Conservation (phyloP, 2,888 invertebrate genomes). For the Polietes domitor region DNA sequence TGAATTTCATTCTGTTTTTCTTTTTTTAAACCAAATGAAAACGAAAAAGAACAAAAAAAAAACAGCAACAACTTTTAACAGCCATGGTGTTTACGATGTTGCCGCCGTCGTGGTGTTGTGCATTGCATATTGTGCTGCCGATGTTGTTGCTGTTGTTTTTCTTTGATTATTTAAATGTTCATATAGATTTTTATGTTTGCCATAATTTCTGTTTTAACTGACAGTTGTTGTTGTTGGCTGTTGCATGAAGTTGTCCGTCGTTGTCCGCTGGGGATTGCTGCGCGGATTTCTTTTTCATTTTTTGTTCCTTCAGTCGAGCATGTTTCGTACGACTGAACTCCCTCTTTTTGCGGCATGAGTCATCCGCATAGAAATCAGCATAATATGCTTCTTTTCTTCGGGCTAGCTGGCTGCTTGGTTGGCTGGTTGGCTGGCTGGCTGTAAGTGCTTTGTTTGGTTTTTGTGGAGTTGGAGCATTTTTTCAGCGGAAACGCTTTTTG, state of each 20-base stretch:
- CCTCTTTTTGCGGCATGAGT: slow-evolving; percentile 49
- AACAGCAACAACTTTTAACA: not conserved
- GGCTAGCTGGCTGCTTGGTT: not conserved
- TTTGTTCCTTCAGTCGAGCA: not conserved
- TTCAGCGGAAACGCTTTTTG: not conserved
- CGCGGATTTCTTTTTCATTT: not conserved
- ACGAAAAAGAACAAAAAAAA: not conserved
- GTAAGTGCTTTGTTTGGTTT: not conserved
- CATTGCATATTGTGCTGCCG: not conserved
- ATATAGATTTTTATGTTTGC: slow-evolving; percentile 45
- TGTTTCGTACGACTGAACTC: slow-evolving; percentile 52
- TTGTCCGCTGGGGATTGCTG: not conserved
- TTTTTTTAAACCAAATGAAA: not conserved
- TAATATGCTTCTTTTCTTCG: not conserved
- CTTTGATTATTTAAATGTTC: slow-evolving; percentile 49
- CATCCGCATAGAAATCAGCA: slow-evolving; percentile 54
- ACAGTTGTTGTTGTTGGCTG: slow-evolving; percentile 50
- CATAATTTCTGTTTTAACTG: slow-evolving; percentile 61
- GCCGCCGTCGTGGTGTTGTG: not conserved
- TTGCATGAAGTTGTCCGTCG: not conserved
- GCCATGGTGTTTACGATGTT: slow-evolving; percentile 1
- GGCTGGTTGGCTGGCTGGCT: too few relatives aligned
- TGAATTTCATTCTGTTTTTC: slow-evolving; percentile 1
- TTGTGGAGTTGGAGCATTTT: not conserved
- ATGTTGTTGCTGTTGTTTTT: slow-evolving; percentile 40